A percentile compares a stretch with the other conserved stretches of the same genome.
These are phyloP conservation scores for Himalopsyche anomala DNA, from an alignment of 2,888 invertebrate genomes.

Conservation along the genomic window DNA sequence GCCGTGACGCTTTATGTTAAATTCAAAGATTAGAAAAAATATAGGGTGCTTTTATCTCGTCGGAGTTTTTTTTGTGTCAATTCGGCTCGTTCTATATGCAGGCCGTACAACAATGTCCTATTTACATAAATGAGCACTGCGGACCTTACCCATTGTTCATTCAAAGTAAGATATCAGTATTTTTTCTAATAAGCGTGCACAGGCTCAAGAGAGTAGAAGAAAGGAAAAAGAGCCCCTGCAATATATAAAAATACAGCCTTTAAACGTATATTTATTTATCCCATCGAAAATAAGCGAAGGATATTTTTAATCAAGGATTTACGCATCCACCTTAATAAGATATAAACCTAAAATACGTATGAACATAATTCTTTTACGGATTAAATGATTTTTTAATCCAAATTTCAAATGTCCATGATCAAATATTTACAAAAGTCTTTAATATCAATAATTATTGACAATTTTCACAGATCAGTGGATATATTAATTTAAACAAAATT, in stretches of 20 bases:
- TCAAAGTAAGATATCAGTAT: slow-evolving; percentile 28
- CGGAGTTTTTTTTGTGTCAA: slow-evolving; percentile 25
- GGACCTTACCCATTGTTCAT: slow-evolving; percentile 23
- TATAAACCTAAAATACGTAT: too few species aligned
- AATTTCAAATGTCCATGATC: too few species aligned
- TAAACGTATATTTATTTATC: too few species aligned
- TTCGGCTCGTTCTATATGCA: slow-evolving; percentile 15
- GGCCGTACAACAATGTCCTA: slow-evolving; percentile 12
- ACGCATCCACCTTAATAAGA: too few species aligned
- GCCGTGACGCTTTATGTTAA: not conserved
- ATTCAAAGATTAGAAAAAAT: slow-evolving; percentile 16
- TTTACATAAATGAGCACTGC: slow-evolving; percentile 22
- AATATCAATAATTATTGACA: too few species aligned
- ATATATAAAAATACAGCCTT: not conserved
- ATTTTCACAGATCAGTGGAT: too few species aligned
- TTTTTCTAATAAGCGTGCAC: slow-evolving; percentile 10
- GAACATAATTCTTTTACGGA: too few species aligned
- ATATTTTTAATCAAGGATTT: too few species aligned
- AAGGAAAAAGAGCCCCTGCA: not conserved
- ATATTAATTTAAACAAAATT: too few species aligned
- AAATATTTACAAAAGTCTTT: too few species aligned
- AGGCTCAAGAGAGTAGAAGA: slow-evolving; percentile 1
- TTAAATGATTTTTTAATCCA: too few species aligned
- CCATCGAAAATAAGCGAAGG: too few species aligned
- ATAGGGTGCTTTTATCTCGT: not conserved